These are phyloP conservation scores for Chaitophorus viminalis DNA, from an alignment of 2,888 invertebrate genomes.

Conservation along the genomic window DNA sequence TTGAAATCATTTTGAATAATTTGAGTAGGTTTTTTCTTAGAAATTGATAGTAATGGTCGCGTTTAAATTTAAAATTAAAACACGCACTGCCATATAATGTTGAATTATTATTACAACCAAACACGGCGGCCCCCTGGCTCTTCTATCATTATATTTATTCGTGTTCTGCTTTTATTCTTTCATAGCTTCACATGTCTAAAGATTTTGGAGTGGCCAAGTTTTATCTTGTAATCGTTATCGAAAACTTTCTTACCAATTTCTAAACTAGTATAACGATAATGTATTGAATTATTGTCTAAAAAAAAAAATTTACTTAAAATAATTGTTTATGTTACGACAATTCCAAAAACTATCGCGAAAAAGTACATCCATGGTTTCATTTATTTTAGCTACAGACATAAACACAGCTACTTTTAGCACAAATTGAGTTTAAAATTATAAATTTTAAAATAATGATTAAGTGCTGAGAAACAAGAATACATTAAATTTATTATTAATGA, in stretches of 20 bases:
- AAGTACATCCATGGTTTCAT: neutral
- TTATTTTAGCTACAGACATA: neutral
- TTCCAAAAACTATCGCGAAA: neutral
- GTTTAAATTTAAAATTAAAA: no score
- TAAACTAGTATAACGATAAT: neutral
- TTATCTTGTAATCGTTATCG: neutral
- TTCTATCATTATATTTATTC: neutral
- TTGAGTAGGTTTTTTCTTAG: no score
- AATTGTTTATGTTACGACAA: conserved; percentile 38
- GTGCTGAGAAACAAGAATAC: neutral
- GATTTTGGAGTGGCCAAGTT: neutral
- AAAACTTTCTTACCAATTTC: conserved; percentile 21
- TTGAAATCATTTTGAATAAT: no score
- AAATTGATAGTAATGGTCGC: no score
- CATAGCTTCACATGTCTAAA: neutral
- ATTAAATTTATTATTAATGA: neutral
- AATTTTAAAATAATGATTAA: neutral
- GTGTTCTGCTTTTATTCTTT: neutral
- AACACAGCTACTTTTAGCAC: neutral
- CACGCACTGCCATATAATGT: no score
- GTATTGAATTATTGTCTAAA: conserved; percentile 1
- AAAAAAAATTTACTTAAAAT: neutral
- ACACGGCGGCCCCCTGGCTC: neutral
- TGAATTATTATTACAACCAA: no score
- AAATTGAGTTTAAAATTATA: conserved; percentile 1